Conservation (phyloP, 2,113 vertebrate genomes). For the Xenotilapia caudafasciata region DNA sequence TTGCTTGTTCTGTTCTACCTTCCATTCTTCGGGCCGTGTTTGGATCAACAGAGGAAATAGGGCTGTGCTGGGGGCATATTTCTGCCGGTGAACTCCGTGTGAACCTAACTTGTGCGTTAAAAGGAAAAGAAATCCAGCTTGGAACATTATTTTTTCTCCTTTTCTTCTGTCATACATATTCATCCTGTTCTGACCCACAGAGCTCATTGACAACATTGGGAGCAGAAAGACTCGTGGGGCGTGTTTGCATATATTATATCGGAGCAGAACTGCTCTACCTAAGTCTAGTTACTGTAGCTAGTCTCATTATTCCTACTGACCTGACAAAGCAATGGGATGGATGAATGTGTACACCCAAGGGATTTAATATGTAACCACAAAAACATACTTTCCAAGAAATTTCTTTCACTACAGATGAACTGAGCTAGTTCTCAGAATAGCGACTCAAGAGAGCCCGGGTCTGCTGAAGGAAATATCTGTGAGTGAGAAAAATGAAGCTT, state of each 20-base stretch:
- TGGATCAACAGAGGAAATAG: conserved; percentile 1
- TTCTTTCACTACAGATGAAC: background rate
- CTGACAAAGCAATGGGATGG: conserved; percentile 12
- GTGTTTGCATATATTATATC: conserved; percentile 10
- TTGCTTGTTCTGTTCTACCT: background rate
- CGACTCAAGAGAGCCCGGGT: background rate
- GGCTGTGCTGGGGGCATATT: background rate
- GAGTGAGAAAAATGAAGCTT: conserved; percentile 17
- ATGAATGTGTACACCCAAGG: conserved; percentile 2
- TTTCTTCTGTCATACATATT: conserved; percentile 39
- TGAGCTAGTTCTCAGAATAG: background rate
- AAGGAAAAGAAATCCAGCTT: background rate
- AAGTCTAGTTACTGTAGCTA: background rate
- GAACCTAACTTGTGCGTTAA: conserved; percentile 8
- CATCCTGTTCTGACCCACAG: background rate
- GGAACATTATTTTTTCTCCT: background rate
- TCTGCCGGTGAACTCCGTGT: conserved; percentile 14
- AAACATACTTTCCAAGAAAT: conserved; percentile 13
- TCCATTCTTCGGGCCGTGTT: conserved; percentile 1
- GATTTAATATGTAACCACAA: background rate
- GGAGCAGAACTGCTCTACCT: conserved; percentile 3
- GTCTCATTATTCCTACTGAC: conserved; percentile 23
- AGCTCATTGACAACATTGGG: conserved; percentile 12
- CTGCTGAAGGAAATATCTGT: conserved; percentile 18
- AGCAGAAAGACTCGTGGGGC: background rate